A percentile compares a stretch with the other conserved stretches of the same genome.
phyloP scores from a whole-genome alignment of 2,888 invertebrate genomes.

The Hypomecis atomaria region DNA sequence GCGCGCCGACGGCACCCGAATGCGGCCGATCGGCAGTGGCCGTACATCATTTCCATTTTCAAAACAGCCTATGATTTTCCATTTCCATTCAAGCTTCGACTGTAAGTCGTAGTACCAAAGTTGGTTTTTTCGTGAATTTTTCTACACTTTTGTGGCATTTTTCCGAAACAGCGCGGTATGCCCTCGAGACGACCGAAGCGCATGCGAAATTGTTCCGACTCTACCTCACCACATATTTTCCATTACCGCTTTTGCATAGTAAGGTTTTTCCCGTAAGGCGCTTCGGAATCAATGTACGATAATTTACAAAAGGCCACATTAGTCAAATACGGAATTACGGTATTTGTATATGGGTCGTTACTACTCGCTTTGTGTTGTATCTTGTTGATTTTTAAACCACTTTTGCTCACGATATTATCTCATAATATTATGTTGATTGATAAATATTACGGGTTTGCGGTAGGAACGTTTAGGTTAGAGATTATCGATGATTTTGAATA shows the following conservation, averaged over 20 bases:
- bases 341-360: constrained; percentile 70
- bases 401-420: constrained; percentile 65
- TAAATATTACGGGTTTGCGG: constrained; percentile 40
- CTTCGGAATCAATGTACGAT: constrained; percentile 51
- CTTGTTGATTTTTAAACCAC: constrained; percentile 77
- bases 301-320: constrained; percentile 42
- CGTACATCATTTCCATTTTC: constrained; percentile 46
- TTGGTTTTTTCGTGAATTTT: constrained; percentile 25
- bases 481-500: constrained; percentile 45
- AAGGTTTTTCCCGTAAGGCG: constrained; percentile 3
- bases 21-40: constrained; percentile 69
- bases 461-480: constrained; percentile 46
- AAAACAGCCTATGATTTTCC: constrained; percentile 37
- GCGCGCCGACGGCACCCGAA: constrained; percentile 75
- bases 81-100: constrained; percentile 27
- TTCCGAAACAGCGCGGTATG: constrained; percentile 49
- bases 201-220: constrained; percentile 68
- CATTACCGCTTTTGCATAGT: constrained; percentile 53
- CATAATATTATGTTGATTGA: constrained; percentile 53
- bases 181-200: constrained; percentile 77
- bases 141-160: constrained; percentile 42
- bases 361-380: constrained; percentile 70
- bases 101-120: accelerated
- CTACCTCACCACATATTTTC: constrained; percentile 45
- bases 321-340: constrained; percentile 55